Evolutionary conservation across 1,140 invertebrate genomes (phyloP).

Genomic region (Sitodiplosis mosellana): DNA sequence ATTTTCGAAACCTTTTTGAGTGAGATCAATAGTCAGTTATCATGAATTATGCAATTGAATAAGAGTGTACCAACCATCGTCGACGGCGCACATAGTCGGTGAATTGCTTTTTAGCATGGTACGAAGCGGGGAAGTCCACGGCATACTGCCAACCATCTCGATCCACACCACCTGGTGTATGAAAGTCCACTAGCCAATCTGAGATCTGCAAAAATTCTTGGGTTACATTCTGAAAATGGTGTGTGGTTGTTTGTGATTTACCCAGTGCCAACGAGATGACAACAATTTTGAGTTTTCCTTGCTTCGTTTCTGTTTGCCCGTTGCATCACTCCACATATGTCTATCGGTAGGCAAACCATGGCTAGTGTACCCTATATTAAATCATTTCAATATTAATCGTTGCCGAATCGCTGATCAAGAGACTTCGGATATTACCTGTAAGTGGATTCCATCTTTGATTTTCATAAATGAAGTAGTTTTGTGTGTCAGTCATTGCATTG

Average conservation of each 20-base stretch:
- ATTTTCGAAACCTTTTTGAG: constrained; percentile 38
- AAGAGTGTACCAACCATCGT: constrained; percentile 35
- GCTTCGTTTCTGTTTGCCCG: constrained; percentile 59
- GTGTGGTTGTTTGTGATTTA: constrained; percentile 24
- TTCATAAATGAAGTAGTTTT: constrained; percentile 76
- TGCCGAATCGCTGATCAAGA: too few species aligned
- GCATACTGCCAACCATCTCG: constrained; percentile 88
- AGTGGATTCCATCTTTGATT: constrained; percentile 82
- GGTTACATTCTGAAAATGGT: constrained; percentile 6
- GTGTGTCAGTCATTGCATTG: constrained; percentile 60
- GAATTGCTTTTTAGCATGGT: constrained; percentile 67
- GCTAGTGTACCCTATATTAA: constrained; percentile 48
- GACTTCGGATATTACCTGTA: too few species aligned
- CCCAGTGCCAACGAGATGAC: constrained; percentile 78
- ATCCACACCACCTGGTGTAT: constrained; percentile 73
- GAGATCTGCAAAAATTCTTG: constrained; percentile 36
- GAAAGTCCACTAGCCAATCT: constrained; percentile 80
- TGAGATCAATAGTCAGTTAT: too few species aligned
- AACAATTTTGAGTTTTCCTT: constrained; percentile 69
- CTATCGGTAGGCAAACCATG: constrained; percentile 72
- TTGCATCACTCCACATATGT: constrained; percentile 76
- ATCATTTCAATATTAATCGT: too few species aligned
- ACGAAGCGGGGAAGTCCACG: constrained; percentile 70
- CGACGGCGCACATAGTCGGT: constrained; percentile 75
- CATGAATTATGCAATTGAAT: too few species aligned